Evolutionary conservation across 2,113 vertebrate genomes (phyloP), one percentile per base, ranked within the genome.

Genomic region (Rattus rattus): DNA sequence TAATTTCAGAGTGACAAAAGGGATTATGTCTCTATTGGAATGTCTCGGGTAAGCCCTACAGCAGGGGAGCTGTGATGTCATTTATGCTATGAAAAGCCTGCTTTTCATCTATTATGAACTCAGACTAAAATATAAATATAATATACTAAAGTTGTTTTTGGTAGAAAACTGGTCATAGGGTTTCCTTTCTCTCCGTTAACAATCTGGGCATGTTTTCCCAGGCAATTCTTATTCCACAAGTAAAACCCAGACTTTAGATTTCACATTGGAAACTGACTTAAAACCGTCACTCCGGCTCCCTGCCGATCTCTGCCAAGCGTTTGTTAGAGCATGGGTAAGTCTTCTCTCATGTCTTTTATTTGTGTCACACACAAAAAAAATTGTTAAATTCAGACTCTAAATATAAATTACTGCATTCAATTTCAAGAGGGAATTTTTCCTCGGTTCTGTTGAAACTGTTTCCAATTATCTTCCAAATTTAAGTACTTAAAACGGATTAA

Each of bases 1-100:
- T 98, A 96, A 98, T 98, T 97, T 98, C 91, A 96, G 91, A 92
- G 80, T 47, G 83, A 97, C 96, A 97, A 98, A 97, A 96, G 95
- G 97, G 95, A 98, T 97, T 98, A 98, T 98, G 91, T 97, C 90
- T 97, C 94, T 92, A 96, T 86, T 90, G 97, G 94, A 96, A 96
- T 93, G 65, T 96, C 86, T 93, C 90, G 90, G 95, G 90, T 97
- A 95, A 97, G 83, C 93, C 87, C 91, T 96, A 96, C 96, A 97
- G 94, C 89, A 96, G 77, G 95, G 75, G 86, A 93, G 24, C 84
- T 90, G 75, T 91, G 93, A 91, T 94, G 94, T 94, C 95, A 94
- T 96, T 91, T 97, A 88, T 92, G 92, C 94, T 73, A 52, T 96
- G 88, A 96, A 96, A 97, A 83, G 69, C 59, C 36, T 52, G 59